A percentile compares a stretch with the other conserved stretches of the same genome.
phyloP scores from a whole-genome alignment of 2,797 vertebrate species.

The Tokudaia muenninki region DNA sequence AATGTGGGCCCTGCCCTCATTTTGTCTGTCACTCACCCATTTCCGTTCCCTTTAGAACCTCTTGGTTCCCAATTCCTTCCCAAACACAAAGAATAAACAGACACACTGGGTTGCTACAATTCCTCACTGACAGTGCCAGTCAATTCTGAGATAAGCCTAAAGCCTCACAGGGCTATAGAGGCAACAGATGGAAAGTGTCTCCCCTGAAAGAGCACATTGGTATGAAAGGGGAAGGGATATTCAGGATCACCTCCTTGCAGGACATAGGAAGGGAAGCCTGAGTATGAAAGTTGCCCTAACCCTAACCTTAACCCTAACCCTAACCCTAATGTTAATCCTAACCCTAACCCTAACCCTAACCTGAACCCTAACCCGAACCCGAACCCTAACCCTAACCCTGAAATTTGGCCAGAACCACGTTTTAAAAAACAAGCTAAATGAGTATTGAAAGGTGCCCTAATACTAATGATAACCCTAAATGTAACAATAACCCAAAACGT shows the following conservation, averaged over 20 bases:
- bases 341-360: too few species aligned
- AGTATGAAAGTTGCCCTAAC: too few species aligned
- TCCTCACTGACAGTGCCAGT: neutral
- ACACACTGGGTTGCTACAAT: neutral
- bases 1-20: neutral
- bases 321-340: too few species aligned
- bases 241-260: neutral
- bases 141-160: neutral
- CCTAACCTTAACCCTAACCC: too few species aligned
- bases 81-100: fast-evolving
- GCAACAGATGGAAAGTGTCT: neutral
- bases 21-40: neutral
- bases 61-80: neutral
- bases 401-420: neutral
- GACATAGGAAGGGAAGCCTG: neutral
- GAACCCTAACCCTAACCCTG: too few species aligned
- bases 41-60: neutral
- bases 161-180: neutral
- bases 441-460: neutral
- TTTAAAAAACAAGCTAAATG: neutral
- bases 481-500: too few species aligned
- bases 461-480: too few species aligned
- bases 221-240: neutral
- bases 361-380: too few species aligned
- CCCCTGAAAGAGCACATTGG: neutral